These are phyloP conservation scores for Parus major DNA, from an alignment of 2,113 vertebrate species.

Conservation along the genomic window DNA sequence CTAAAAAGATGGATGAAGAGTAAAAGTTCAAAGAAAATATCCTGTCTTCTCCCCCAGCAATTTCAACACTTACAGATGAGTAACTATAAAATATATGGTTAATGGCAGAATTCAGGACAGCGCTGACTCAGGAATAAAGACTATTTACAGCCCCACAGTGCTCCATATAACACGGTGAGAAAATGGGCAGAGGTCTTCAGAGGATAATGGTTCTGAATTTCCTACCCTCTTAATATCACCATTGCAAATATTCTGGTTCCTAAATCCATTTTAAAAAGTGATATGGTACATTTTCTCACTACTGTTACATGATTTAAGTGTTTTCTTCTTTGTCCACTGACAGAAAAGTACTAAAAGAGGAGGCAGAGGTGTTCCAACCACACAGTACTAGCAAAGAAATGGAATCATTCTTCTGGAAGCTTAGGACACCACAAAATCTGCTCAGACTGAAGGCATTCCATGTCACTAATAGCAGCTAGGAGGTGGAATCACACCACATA, in stretches of 20 bases:
- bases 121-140: not conserved
- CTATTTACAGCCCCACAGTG: not conserved
- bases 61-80: not conserved
- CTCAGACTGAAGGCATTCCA: not conserved
- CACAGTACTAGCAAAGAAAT: not conserved
- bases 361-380: not conserved
- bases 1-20: not conserved
- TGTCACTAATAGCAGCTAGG: not conserved
- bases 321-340: not conserved
- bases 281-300: not conserved
- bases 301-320: not conserved
- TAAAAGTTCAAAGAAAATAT: not conserved
- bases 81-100: not conserved
- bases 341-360: not conserved
- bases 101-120: not conserved
- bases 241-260: not conserved
- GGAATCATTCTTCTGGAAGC: not conserved
- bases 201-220: not conserved
- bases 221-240: not conserved
- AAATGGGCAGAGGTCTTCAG: not conserved
- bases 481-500: not conserved
- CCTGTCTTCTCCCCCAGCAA: not conserved
- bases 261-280: not conserved
- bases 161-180: not conserved
- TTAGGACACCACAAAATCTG: not conserved